Conservation (phyloP, 1,140 invertebrate species). For the Parapsyche elsis region DNA sequence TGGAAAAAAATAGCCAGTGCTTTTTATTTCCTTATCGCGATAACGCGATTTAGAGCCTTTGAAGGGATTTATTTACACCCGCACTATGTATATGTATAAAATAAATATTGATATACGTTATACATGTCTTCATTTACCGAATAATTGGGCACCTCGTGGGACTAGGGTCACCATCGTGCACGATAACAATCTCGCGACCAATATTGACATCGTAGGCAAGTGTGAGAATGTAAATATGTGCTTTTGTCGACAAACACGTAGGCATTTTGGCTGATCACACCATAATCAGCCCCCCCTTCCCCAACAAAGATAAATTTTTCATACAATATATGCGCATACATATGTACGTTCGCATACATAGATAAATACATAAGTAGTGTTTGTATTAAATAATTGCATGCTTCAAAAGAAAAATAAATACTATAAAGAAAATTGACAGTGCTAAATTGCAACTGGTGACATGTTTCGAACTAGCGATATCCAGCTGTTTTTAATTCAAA, state of each 20-base stretch:
- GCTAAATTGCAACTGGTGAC: conserved; percentile 33
- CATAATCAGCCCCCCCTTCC: not conserved
- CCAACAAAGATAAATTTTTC: no score
- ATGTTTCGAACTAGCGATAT: conserved; percentile 12
- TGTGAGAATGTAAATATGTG: conserved; percentile 50
- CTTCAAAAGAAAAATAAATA: conserved; percentile 17
- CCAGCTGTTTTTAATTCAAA: not conserved
- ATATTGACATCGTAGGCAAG: conserved; percentile 50
- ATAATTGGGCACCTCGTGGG: conserved; percentile 40
- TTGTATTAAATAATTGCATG: conserved; percentile 23
- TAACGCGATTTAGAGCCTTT: not conserved
- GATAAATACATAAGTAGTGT: conserved; percentile 1
- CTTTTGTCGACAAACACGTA: no score
- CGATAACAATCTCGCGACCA: conserved; percentile 52
- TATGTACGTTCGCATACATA: not conserved
- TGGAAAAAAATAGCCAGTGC: not conserved
- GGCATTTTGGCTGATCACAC: not conserved
- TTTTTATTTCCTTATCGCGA: no score
- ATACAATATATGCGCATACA: not conserved
- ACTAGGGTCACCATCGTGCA: conserved; percentile 36
- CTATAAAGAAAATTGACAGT: conserved; percentile 22
- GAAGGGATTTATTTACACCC: not conserved
- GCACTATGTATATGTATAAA: conserved; percentile 21
- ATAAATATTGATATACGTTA: conserved; percentile 49
- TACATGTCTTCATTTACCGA: conserved; percentile 52